A percentile compares a stretch with the other conserved stretches of the same genome.
phyloP scores from a whole-genome alignment of 2,888 invertebrate species.

The Euspilapteryx auroguttella region DNA sequence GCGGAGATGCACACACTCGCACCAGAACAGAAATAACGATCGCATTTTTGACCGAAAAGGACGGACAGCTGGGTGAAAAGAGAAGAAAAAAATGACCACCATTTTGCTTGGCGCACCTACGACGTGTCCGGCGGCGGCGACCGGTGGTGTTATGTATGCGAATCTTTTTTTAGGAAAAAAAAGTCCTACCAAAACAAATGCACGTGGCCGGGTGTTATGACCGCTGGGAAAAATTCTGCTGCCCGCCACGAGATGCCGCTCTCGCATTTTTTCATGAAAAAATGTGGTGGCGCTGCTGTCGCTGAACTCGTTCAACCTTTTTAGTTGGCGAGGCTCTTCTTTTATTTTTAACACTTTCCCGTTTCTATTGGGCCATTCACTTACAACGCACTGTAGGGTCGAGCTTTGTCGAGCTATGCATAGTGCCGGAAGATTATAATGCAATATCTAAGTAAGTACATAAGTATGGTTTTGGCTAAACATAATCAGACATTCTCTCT shows the following conservation, averaged over 20 bases:
- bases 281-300: slow-evolving; percentile 39
- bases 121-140: slow-evolving; percentile 33
- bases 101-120: slow-evolving; percentile 58
- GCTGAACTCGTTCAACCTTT: no score
- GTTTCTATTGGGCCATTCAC: no score
- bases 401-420: no score
- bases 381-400: no score
- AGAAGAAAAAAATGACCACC: slow-evolving; percentile 61
- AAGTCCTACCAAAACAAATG: slow-evolving; percentile 60
- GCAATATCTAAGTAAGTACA: no score
- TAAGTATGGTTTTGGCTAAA: no score
- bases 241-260: slow-evolving; percentile 54
- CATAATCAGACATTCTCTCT: no score
- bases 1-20: slow-evolving; percentile 48
- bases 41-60: slow-evolving; percentile 62
- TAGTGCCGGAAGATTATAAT: no score
- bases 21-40: slow-evolving; percentile 63
- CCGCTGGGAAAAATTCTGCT: slow-evolving; percentile 46
- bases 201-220: slow-evolving; percentile 59
- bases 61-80: slow-evolving; percentile 61
- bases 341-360: no score
- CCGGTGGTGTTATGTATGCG: slow-evolving; percentile 48
- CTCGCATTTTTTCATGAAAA: slow-evolving; percentile 41
- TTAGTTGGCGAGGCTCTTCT: no score
- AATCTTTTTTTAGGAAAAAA: slow-evolving; percentile 46